These are phyloP conservation scores for Eutolmus rufibarbis DNA, from an alignment of 2,888 invertebrate species.

Conservation along the genomic window DNA sequence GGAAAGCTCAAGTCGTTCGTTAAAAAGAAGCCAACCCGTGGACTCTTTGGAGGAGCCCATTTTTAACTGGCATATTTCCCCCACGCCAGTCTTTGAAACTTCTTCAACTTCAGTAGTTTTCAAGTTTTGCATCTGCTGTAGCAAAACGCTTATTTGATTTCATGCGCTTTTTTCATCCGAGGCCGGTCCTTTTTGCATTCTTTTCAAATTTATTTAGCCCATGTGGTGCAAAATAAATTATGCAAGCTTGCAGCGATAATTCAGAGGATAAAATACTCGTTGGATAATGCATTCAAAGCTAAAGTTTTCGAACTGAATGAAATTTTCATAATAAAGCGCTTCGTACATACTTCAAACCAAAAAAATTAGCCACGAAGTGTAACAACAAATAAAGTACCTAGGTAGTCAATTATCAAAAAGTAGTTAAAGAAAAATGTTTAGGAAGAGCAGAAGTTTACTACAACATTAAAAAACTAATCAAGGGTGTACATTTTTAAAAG, in stretches of 20 bases:
- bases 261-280: not conserved
- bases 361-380: not conserved
- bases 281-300: not conserved
- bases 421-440: no score
- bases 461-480: no score
- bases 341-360: not conserved
- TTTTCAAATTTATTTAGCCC: not conserved
- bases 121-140: not conserved
- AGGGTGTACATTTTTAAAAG: no score
- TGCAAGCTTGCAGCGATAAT: not conserved
- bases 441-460: no score
- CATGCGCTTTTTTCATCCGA: not conserved
- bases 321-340: not conserved
- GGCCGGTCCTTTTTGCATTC: not conserved
- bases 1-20: not conserved
- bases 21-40: not conserved
- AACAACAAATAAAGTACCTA: no score
- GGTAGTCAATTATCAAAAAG: no score
- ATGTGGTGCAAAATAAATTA: not conserved
- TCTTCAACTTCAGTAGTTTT: not conserved
- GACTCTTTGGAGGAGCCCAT: not conserved
- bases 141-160: not conserved
- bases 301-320: not conserved
- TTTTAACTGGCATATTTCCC: not conserved
- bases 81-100: not conserved